Evolutionary conservation across 2,888 invertebrate species (phyloP).

Genomic region (Spatulosminthurus flaviceps): DNA sequence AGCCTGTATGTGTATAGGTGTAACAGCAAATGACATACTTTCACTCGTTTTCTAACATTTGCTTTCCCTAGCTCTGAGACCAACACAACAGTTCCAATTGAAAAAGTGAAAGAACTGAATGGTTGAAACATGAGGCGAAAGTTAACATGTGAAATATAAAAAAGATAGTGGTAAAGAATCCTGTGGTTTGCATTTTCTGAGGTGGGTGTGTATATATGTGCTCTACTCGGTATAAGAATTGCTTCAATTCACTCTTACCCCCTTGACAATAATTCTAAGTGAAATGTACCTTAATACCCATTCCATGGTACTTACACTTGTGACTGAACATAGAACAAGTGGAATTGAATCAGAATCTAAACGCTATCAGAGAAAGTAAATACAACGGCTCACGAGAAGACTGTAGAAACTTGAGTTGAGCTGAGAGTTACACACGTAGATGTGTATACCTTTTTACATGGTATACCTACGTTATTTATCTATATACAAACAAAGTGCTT

Average conservation of each 20-base stretch:
- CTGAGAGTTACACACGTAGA: background rate
- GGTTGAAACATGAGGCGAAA: background rate
- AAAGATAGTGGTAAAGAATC: too few relatives aligned
- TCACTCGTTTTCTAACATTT: too few relatives aligned
- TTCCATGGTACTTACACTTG: background rate
- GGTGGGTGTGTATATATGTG: background rate
- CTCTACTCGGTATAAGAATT: background rate
- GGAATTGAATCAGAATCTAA: background rate
- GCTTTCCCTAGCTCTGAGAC: too few relatives aligned
- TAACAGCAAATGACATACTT: too few relatives aligned
- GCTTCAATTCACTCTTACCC: background rate
- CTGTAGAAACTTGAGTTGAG: background rate
- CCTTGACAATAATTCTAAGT: background rate
- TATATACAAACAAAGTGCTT: too few relatives aligned
- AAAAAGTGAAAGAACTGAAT: background rate
- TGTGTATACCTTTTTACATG: too few relatives aligned
- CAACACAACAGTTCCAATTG: too few relatives aligned
- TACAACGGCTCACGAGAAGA: background rate
- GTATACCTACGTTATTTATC: too few relatives aligned
- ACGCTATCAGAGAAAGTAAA: background rate
- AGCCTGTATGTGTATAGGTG: too few relatives aligned
- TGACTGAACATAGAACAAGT: background rate
- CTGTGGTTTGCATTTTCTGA: too few relatives aligned
- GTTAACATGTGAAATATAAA: background rate
- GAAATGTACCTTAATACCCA: background rate